Conservation (phyloP, 2,113 vertebrate species). For the Calyptommatus sinebrachiatus region DNA sequence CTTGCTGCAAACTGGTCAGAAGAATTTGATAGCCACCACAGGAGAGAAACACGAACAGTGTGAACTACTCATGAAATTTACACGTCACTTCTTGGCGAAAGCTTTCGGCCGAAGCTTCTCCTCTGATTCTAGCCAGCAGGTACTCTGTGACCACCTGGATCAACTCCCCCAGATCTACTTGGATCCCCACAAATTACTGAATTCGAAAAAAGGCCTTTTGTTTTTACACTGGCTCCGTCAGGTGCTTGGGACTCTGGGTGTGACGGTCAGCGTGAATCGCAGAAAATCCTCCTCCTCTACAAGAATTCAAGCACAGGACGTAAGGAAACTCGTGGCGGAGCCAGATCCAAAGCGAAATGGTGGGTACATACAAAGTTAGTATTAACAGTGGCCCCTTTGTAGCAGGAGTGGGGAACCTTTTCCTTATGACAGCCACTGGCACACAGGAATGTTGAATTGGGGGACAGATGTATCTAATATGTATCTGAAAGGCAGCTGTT, state of each 20-base stretch:
- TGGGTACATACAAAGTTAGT: slow-evolving; percentile 23
- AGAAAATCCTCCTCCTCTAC: slow-evolving; percentile 24
- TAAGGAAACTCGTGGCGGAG: neutral
- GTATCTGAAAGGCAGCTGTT: too few relatives aligned
- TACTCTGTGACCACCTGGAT: slow-evolving; percentile 42
- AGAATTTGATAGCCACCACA: slow-evolving; percentile 35
- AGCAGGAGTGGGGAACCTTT: fast-evolving
- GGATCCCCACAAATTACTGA: slow-evolving; percentile 31
- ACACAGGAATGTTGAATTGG: neutral
- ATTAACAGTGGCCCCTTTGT: fast-evolving
- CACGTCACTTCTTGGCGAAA: slow-evolving; percentile 42
- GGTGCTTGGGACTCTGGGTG: slow-evolving; percentile 26
- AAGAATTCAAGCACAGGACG: slow-evolving; percentile 36
- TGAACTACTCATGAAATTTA: slow-evolving; percentile 45
- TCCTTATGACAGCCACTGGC: neutral
- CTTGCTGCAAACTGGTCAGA: slow-evolving; percentile 26
- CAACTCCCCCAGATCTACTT: slow-evolving; percentile 19
- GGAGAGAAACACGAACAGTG: slow-evolving; percentile 35
- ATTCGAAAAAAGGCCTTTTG: slow-evolving; percentile 32
- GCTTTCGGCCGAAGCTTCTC: slow-evolving; percentile 42
- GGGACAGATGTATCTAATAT: neutral
- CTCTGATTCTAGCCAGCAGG: slow-evolving; percentile 46
- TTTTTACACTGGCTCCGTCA: slow-evolving; percentile 23
- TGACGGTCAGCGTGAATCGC: slow-evolving; percentile 37
- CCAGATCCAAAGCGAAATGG: slow-evolving; percentile 3